Percentiles rank a stretch among this genome's conserved stretches.
These are phyloP conservation scores for Apamea crenata DNA, from an alignment of 2,888 invertebrate species.

Conservation along the genomic window DNA sequence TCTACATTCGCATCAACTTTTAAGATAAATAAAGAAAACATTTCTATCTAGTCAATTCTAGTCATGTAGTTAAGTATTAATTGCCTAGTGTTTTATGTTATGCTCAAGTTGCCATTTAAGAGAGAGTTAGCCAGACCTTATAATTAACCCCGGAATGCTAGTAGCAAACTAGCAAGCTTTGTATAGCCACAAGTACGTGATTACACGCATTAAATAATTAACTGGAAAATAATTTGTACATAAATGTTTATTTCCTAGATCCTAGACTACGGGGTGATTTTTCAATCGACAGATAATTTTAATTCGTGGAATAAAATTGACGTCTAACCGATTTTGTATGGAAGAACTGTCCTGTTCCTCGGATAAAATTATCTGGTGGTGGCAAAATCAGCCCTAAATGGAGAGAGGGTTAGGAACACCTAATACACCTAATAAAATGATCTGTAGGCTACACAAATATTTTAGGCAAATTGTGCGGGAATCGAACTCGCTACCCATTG, in stretches of 20 bases:
- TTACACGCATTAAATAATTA: neutral
- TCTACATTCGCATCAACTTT: neutral
- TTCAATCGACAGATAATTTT: too few relatives aligned
- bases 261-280: too few relatives aligned
- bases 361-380: too few relatives aligned
- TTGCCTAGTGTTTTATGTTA: constrained; percentile 1
- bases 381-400: too few relatives aligned
- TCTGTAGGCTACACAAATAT: neutral
- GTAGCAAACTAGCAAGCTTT: neutral
- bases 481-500: neutral
- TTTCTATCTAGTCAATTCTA: neutral
- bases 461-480: neutral
- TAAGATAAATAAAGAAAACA: neutral
- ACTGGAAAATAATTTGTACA: neutral
- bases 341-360: too few relatives aligned
- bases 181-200: neutral
- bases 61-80: neutral
- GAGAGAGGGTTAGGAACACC: neutral
- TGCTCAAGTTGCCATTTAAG: neutral
- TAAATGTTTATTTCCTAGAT: neutral
- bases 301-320: too few relatives aligned
- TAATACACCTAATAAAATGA: neutral
- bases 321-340: too few relatives aligned
- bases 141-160: constrained; percentile 3
- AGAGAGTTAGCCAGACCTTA: constrained; percentile 9